These are phyloP conservation scores for Carassius gibelio DNA, from an alignment of 2,113 vertebrate species.

Conservation along the genomic window DNA sequence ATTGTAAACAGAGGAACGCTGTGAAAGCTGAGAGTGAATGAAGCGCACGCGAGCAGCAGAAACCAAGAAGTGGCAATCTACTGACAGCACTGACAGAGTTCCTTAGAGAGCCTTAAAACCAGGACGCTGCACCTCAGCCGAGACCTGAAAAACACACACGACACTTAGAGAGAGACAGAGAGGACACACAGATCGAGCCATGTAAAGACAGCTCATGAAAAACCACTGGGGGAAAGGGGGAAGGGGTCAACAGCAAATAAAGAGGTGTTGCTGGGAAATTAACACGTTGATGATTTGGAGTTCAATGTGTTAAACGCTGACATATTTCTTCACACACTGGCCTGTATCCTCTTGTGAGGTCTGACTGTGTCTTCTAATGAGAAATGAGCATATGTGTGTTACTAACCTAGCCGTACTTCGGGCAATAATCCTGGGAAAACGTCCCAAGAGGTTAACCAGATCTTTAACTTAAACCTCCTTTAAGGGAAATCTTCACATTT, in stretches of 20 bases:
- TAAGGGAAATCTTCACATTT: neutral
- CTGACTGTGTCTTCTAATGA: neutral
- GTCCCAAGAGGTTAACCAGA: neutral
- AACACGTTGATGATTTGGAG: neutral
- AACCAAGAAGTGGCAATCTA: neutral
- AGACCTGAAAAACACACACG: slow-evolving; percentile 1
- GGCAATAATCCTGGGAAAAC: neutral
- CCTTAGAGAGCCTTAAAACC: neutral
- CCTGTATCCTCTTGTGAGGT: neutral
- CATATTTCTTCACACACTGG: neutral
- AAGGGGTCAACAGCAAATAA: neutral
- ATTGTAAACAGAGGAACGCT: slow-evolving; percentile 14
- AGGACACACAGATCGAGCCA: neutral
- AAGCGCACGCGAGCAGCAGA: neutral
- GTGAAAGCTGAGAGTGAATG: slow-evolving; percentile 18
- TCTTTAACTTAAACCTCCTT: neutral
- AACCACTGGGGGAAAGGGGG: neutral
- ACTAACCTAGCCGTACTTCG: neutral
- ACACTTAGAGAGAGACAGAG: neutral
- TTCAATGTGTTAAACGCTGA: slow-evolving; percentile 22
- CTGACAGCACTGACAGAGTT: slow-evolving; percentile 18
- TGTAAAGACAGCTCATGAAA: neutral
- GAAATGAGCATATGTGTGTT: neutral
- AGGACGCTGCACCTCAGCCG: neutral
- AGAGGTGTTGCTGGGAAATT: slow-evolving; percentile 7